Conservation (phyloP, 2,113 vertebrate species). For the Tetrax tetrax region DNA sequence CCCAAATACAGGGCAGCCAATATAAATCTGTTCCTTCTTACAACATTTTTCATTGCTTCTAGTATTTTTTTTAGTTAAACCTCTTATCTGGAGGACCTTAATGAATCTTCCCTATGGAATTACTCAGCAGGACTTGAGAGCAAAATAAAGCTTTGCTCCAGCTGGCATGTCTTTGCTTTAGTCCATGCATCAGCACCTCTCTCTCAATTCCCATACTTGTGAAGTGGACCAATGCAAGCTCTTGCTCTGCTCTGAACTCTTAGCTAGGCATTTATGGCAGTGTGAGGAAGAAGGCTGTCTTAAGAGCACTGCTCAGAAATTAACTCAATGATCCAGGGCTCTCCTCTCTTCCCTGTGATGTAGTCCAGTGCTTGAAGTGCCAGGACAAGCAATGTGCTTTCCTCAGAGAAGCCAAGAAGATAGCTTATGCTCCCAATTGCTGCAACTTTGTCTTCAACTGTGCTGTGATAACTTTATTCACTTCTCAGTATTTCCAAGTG, state of each 20-base stretch:
- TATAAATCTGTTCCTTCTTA: neutral
- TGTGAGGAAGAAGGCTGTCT: neutral
- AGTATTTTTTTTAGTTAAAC: neutral
- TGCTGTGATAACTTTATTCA: neutral
- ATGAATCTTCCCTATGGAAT: neutral
- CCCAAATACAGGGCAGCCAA: neutral
- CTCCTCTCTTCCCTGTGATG: neutral
- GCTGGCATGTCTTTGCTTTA: neutral
- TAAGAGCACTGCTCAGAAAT: neutral
- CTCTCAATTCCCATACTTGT: neutral
- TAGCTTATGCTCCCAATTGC: neutral
- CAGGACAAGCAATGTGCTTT: neutral
- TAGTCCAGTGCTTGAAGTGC: neutral
- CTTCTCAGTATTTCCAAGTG: neutral
- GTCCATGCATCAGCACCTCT: neutral
- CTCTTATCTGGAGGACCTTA: neutral
- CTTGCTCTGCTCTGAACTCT: neutral
- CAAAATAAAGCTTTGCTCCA: neutral
- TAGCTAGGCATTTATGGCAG: neutral
- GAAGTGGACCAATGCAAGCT: neutral
- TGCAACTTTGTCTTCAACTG: neutral
- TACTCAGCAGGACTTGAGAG: neutral
- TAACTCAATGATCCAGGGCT: neutral
- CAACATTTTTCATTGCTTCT: neutral
- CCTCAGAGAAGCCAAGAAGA: neutral